Percentiles rank a stretch among this genome's conserved stretches.
Evolutionary conservation across 64 coral and sea anemone genomes (phyloP).

Genomic region (Porites australiensis): DNA sequence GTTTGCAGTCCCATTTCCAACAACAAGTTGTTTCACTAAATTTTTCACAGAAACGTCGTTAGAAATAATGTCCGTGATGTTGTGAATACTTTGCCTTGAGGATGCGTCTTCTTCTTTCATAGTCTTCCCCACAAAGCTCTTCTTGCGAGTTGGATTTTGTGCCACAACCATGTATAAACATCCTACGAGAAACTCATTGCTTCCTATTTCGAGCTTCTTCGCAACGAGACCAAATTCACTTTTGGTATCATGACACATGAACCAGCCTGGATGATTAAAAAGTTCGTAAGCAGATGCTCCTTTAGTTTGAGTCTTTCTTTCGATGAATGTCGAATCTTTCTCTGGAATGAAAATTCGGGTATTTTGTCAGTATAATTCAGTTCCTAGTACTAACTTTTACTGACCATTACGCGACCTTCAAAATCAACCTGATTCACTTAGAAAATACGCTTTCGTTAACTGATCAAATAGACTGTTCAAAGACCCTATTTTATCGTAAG

Average conservation of each 20-base stretch:
- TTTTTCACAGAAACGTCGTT: slow-evolving; percentile 27
- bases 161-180: slow-evolving; percentile 81
- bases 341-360: slow-evolving; percentile 13
- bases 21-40: background rate
- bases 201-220: slow-evolving; percentile 52
- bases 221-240: slow-evolving; percentile 66
- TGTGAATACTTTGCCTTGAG: slow-evolving; percentile 22
- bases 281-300: slow-evolving; percentile 72
- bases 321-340: slow-evolving; percentile 93
- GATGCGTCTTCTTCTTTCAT: slow-evolving; percentile 2
- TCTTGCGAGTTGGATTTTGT: slow-evolving; percentile 44
- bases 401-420: too few species aligned
- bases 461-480: too few species aligned
- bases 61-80: slow-evolving; percentile 8
- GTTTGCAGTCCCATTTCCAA: background rate
- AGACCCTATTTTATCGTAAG: too few species aligned
- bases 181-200: slow-evolving; percentile 72
- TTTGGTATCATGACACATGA: slow-evolving; percentile 76
- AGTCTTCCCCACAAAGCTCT: background rate
- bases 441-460: too few species aligned
- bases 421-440: too few species aligned
- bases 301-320: slow-evolving; percentile 64
- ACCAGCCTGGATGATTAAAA: slow-evolving; percentile 86
- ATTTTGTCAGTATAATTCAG: too few species aligned
- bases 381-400: background rate